phyloP scores from a whole-genome alignment of 2,797 vertebrate genomes.

The Falco naumanni region DNA sequence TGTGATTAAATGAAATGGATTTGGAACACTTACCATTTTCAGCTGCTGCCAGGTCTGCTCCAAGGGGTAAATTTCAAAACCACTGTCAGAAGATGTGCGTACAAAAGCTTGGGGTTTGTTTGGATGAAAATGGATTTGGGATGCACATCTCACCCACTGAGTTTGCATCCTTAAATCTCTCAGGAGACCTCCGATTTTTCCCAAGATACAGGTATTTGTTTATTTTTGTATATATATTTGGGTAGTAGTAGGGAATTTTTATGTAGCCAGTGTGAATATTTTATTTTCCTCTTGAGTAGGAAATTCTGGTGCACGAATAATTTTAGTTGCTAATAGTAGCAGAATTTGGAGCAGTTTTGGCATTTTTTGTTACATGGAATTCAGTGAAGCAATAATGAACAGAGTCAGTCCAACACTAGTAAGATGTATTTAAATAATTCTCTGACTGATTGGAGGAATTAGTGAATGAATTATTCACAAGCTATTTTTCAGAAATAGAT shows the following conservation, averaged over 20 bases:
- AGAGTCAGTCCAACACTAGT: not conserved
- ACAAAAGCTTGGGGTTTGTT: not conserved
- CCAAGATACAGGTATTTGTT: not conserved
- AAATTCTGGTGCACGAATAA: not conserved
- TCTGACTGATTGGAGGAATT: conserved; percentile 18
- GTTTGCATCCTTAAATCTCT: not conserved
- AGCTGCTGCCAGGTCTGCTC: not conserved
- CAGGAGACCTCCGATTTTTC: not conserved
- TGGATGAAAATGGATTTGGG: not conserved
- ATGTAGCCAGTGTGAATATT: not conserved
- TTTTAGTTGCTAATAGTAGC: not conserved
- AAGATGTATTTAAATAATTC: not conserved
- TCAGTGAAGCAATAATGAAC: not conserved
- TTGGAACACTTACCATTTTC: not conserved
- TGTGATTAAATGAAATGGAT: conserved; percentile 25
- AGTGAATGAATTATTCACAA: conserved; percentile 46
- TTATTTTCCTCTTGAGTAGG: not conserved
- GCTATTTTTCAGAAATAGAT: conserved; percentile 15
- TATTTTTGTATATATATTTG: not conserved
- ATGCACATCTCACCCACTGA: not conserved
- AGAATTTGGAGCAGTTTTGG: not conserved
- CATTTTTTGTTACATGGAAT: not conserved
- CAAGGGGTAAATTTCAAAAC: conserved; percentile 27
- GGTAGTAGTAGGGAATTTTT: not conserved
- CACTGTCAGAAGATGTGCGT: not conserved